phyloP scores from a whole-genome alignment of 2,113 vertebrate genomes.

The Hepsetus odoe region DNA sequence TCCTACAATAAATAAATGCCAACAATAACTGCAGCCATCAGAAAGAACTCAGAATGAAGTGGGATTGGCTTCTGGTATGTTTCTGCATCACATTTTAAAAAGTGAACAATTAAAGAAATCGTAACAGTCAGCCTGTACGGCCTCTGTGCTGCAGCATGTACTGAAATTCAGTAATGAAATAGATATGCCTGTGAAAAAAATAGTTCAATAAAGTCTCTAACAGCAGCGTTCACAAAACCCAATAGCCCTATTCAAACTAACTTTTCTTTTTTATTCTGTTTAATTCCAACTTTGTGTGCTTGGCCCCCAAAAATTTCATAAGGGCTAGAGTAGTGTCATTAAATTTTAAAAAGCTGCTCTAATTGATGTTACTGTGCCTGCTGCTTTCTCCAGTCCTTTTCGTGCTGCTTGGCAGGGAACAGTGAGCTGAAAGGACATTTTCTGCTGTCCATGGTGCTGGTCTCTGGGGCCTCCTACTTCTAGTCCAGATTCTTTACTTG shows the following conservation, averaged over 20 bases:
- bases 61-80: background rate
- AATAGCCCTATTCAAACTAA: background rate
- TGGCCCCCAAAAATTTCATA: slow-evolving; percentile 12
- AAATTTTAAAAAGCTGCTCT: slow-evolving; percentile 30
- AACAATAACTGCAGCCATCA: slow-evolving; percentile 23
- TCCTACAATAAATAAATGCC: background rate
- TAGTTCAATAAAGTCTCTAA: background rate
- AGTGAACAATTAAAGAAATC: slow-evolving; percentile 7
- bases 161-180: slow-evolving; percentile 8
- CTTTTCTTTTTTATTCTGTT: background rate
- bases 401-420: slow-evolving; percentile 18
- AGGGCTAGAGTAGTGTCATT: slow-evolving; percentile 8
- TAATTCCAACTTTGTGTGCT: background rate
- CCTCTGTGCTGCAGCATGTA: background rate
- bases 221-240: background rate
- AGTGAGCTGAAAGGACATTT: slow-evolving; percentile 43
- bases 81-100: background rate
- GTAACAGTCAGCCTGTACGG: background rate
- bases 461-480: slow-evolving; percentile 32
- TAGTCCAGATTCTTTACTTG: slow-evolving; percentile 38
- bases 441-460: slow-evolving; percentile 23
- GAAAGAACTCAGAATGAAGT: slow-evolving; percentile 10
- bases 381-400: slow-evolving; percentile 27
- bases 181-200: background rate
- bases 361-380: slow-evolving; percentile 26